Percentiles rank a stretch among this genome's conserved stretches.
Conservation (phyloP, 1,140 invertebrate species). For the Sinella curviseta region DNA sequence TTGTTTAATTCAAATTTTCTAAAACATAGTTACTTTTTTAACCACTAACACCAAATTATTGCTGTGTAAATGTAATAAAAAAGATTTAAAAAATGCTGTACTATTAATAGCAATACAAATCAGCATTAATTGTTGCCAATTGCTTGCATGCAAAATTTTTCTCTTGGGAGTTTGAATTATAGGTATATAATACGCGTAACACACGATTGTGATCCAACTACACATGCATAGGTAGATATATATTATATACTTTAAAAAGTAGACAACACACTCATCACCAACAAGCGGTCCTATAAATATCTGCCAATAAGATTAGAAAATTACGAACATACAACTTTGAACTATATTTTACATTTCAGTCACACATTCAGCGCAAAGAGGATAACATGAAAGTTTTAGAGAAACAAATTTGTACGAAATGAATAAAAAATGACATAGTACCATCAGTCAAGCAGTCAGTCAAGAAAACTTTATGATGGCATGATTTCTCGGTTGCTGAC, state of each 20-base stretch:
- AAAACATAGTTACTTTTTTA: too few relatives aligned
- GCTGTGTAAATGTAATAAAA: too few relatives aligned
- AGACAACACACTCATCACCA: background rate
- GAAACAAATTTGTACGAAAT: background rate
- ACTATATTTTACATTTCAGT: background rate
- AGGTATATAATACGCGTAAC: background rate
- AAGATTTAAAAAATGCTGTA: too few relatives aligned
- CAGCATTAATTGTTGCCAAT: too few relatives aligned
- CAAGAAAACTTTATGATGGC: background rate
- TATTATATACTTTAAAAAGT: background rate
- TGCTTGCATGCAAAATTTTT: too few relatives aligned
- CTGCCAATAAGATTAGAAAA: background rate
- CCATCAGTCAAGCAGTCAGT: constrained; percentile 4
- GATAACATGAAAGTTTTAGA: background rate
- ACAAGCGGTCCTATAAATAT: constrained; percentile 7
- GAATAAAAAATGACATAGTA: background rate
- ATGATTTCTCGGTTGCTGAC: background rate
- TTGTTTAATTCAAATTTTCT: too few relatives aligned
- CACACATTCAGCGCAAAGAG: background rate
- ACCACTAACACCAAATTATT: too few relatives aligned
- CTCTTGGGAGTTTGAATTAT: background rate
- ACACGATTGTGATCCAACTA: background rate
- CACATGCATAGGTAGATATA: background rate
- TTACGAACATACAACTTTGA: background rate
- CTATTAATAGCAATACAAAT: too few relatives aligned